Evolutionary conservation across 2,888 invertebrate species (phyloP).

Genomic region (Agriopis marginaria): DNA sequence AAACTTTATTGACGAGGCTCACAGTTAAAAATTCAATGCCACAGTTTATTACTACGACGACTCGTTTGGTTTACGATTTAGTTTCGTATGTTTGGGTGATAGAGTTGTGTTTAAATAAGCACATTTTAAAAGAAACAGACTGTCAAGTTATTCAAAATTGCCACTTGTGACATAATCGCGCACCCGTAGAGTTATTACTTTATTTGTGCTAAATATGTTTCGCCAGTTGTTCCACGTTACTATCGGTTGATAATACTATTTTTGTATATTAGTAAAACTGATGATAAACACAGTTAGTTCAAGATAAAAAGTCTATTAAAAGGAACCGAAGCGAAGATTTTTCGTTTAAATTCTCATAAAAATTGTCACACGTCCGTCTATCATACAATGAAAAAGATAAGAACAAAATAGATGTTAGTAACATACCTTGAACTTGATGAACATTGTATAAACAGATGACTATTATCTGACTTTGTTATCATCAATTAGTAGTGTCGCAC

Average conservation of each 20-base stretch:
- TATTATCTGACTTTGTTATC: slow-evolving; percentile 14
- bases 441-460: slow-evolving; percentile 1
- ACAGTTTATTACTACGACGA: neutral
- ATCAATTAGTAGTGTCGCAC: slow-evolving; percentile 11
- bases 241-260: slow-evolving; percentile 60
- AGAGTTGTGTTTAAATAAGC: slow-evolving; percentile 37
- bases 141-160: slow-evolving; percentile 65
- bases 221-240: slow-evolving; percentile 66
- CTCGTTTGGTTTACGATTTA: slow-evolving; percentile 1
- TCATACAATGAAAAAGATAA: slow-evolving; percentile 4
- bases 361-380: neutral
- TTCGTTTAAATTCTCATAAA: neutral
- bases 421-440: slow-evolving; percentile 5
- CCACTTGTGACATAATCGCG: slow-evolving; percentile 72
- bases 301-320: neutral
- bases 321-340: neutral
- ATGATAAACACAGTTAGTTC: neutral
- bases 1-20: slow-evolving; percentile 13
- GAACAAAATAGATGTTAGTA: neutral
- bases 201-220: slow-evolving; percentile 73
- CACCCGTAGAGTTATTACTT: slow-evolving; percentile 58
- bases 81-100: neutral
- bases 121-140: slow-evolving; percentile 49
- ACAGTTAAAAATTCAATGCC: slow-evolving; percentile 18
- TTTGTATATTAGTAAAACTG: slow-evolving; percentile 34